Conservation (phyloP, 2,888 invertebrate genomes). For the Galeruca laticollis region DNA sequence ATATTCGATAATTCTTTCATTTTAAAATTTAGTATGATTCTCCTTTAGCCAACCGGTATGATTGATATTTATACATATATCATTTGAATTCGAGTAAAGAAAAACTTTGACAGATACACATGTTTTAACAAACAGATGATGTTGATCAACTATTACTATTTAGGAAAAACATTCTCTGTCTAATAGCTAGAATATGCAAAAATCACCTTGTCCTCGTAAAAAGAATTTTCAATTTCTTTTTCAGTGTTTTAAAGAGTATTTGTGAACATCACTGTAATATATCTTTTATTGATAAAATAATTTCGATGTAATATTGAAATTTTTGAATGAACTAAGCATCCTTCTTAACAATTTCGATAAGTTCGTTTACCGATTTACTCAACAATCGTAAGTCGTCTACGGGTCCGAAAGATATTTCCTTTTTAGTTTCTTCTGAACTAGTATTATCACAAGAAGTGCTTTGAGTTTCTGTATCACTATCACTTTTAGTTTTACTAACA, state of each 20-base stretch:
- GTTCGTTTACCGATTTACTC: slow-evolving; percentile 63
- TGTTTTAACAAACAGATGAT: too few relatives aligned
- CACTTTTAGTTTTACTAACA: slow-evolving; percentile 49
- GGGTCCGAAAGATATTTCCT: slow-evolving; percentile 53
- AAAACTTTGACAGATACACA: too few relatives aligned
- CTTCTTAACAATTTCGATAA: slow-evolving; percentile 63
- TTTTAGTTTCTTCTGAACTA: slow-evolving; percentile 53
- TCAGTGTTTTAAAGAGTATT: slow-evolving; percentile 3
- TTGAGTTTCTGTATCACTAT: slow-evolving; percentile 60
- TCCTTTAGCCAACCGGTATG: too few relatives aligned
- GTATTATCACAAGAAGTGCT: slow-evolving; percentile 58
- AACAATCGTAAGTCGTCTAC: slow-evolving; percentile 62
- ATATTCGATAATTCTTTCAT: too few relatives aligned
- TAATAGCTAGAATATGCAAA: too few relatives aligned
- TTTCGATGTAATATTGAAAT: slow-evolving; percentile 18
- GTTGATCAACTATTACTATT: too few relatives aligned
- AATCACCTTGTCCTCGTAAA: too few relatives aligned
- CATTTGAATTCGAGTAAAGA: too few relatives aligned
- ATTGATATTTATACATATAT: too few relatives aligned
- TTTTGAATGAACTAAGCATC: slow-evolving; percentile 53
- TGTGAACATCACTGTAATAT: background rate
- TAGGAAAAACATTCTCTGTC: too few relatives aligned
- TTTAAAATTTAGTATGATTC: too few relatives aligned
- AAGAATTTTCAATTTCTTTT: background rate
- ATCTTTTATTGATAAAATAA: background rate